These are phyloP conservation scores for Microcebus jonahi DNA, from an alignment of 2,113 vertebrate species.

Conservation along the genomic window DNA sequence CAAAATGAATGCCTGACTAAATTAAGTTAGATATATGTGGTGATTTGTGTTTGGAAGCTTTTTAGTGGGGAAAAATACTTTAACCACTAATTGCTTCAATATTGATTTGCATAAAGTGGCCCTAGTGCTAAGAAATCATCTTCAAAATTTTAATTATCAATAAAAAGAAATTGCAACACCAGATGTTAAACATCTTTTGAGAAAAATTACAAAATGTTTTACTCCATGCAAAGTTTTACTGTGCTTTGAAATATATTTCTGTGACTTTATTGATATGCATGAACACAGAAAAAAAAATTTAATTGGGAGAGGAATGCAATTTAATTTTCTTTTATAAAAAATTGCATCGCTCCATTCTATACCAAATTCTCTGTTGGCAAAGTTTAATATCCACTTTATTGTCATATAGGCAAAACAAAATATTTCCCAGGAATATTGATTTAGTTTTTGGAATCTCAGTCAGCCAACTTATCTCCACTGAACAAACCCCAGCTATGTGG, in stretches of 20 bases:
- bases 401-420: background rate
- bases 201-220: constrained; percentile 47
- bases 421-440: background rate
- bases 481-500: background rate
- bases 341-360: background rate
- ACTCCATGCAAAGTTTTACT: background rate
- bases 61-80: constrained; percentile 38
- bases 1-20: background rate
- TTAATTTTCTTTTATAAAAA: constrained; percentile 4
- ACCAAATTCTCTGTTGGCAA: constrained; percentile 12
- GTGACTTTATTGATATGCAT: background rate
- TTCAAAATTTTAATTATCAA: constrained; percentile 41
- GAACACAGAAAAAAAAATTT: constrained; percentile 1
- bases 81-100: constrained; percentile 41
- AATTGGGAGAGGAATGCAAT: background rate
- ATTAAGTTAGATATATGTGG: background rate
- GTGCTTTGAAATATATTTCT: constrained; percentile 24
- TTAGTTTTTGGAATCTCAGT: background rate
- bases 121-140: constrained; percentile 27
- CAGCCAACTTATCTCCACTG: background rate
- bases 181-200: background rate
- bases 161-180: constrained; percentile 24
- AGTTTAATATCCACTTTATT: background rate
- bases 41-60: constrained; percentile 42
- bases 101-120: background rate